Evolutionary conservation across 2,888 invertebrate genomes (phyloP).

Genomic region (Pycnomerus fuliginosus): DNA sequence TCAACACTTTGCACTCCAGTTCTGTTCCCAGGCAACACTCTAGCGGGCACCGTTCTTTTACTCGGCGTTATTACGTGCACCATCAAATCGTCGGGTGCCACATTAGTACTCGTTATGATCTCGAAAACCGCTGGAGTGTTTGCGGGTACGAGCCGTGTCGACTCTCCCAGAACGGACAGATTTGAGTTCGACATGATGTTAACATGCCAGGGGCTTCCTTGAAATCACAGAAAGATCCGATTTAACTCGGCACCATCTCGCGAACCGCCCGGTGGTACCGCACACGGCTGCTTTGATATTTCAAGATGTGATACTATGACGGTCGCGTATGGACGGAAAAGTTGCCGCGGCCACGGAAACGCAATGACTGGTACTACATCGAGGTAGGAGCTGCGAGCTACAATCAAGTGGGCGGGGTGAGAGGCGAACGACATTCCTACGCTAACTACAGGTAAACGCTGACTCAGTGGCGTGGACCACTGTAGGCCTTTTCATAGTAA

Average conservation of each 20-base stretch:
- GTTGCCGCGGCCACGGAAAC: conserved; percentile 12
- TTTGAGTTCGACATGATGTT: conserved; percentile 78
- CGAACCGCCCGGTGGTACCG: conserved; percentile 7
- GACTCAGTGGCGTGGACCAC: conserved; percentile 13
- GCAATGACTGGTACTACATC: conserved; percentile 19
- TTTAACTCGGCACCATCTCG: conserved; percentile 5
- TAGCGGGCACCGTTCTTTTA: conserved; percentile 77
- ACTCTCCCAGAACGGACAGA: conserved; percentile 81
- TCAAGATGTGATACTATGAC: neutral
- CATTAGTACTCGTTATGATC: conserved; percentile 67
- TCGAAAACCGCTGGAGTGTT: conserved; percentile 88
- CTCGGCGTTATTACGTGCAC: conserved; percentile 80
- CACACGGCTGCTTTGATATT: no score
- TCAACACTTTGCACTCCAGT: conserved; percentile 80
- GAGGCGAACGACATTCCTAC: conserved; percentile 42
- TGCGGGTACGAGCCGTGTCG: conserved; percentile 86
- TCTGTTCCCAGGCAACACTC: conserved; percentile 79
- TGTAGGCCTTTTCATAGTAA: conserved; percentile 3
- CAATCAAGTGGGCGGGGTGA: conserved; percentile 37
- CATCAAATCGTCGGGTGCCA: conserved; percentile 58
- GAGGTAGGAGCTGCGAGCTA: conserved; percentile 20
- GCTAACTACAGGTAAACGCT: conserved; percentile 32
- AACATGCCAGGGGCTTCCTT: conserved; percentile 94
- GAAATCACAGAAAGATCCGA: conserved; percentile 36
- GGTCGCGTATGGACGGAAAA: no score